Evolutionary conservation across 2,888 invertebrate genomes (phyloP), one percentile per base, ranked within the genome.

Genomic region (Campoletis raptor): DNA sequence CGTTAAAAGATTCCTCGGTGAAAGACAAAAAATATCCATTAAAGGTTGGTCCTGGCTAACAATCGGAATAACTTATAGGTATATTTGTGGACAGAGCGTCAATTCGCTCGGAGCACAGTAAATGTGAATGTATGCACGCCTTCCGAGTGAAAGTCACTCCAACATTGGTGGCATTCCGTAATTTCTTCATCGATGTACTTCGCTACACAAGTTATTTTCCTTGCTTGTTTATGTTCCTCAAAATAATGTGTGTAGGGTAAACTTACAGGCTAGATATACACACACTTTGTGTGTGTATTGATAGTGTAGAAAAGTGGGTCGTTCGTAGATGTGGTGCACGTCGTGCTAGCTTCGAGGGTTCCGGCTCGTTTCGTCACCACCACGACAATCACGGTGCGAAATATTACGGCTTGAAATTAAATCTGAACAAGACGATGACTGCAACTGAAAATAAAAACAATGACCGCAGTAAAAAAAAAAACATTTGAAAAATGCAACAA

Each of bases 121-220:
- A 42, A 67, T 61, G 69, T 48, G 54, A 45, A 81, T 81, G 76
- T 77, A 77, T 85, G 85, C 73, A 69, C 54, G 81, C 86, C 86
- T 84, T 86, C 81, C 85, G 83, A 92, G 92, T 92, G 92, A 92
- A 92, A 92, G 92, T 92, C 89, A 88, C 90, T 83, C 83, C 89
- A 90, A 90, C 92, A 91, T 92, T 92, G 90, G 90, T 90, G 89
- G 91, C 92, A 92, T 92, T 92, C 92, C 92, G 90, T 86, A 88
- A 92, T 92, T 92, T 91, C 91, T 91, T 92, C 91, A 90, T 84
- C 91, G 91, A 91, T 91, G 72, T 90, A 88, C 81, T 81, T 42
- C 64, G 24, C 54, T 72, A 36, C 85, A 80, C 86, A 80, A 76
- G 86, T 81, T 66, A 76, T 69, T 79, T 80, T 77, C 85, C 40